A percentile compares a stretch with the other conserved stretches of the same genome.
Conservation (phyloP, 2,113 vertebrate genomes). For the Amphilophus citrinellus region DNA sequence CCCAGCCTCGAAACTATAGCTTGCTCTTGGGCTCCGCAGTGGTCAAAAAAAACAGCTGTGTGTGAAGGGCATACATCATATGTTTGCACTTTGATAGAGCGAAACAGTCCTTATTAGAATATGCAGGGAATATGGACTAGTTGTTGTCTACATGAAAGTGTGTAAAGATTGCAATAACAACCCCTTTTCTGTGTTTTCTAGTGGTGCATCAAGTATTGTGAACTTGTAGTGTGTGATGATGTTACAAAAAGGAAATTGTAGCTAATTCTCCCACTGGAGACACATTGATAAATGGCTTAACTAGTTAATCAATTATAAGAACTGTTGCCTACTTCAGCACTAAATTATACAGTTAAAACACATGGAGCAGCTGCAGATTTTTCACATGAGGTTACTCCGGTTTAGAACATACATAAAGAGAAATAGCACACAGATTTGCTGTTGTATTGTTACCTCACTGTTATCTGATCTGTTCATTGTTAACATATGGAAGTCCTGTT, state of each 20-base stretch:
- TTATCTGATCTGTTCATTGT: slow-evolving; percentile 19
- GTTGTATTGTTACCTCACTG: neutral
- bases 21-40: slow-evolving; percentile 23
- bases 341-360: slow-evolving; percentile 10
- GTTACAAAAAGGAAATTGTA: neutral
- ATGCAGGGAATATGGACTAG: neutral
- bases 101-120: neutral
- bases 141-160: neutral
- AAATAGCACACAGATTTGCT: neutral
- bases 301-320: neutral
- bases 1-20: slow-evolving; percentile 50
- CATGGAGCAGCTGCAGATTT: slow-evolving; percentile 10
- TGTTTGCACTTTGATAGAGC: slow-evolving; percentile 39
- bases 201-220: neutral
- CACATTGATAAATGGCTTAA: slow-evolving; percentile 20
- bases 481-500: slow-evolving; percentile 3
- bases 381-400: neutral
- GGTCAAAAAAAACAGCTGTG: slow-evolving; percentile 39
- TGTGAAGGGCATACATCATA: slow-evolving; percentile 26
- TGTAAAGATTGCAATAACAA: neutral
- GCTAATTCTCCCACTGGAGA: slow-evolving; percentile 3
- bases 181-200: neutral
- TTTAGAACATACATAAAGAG: neutral
- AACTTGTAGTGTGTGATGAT: neutral
- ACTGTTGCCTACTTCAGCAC: slow-evolving; percentile 3